Percentiles rank a stretch among this genome's conserved stretches.
Evolutionary conservation across 2,113 vertebrate species (phyloP).

Genomic region (Eublepharis macularius): DNA sequence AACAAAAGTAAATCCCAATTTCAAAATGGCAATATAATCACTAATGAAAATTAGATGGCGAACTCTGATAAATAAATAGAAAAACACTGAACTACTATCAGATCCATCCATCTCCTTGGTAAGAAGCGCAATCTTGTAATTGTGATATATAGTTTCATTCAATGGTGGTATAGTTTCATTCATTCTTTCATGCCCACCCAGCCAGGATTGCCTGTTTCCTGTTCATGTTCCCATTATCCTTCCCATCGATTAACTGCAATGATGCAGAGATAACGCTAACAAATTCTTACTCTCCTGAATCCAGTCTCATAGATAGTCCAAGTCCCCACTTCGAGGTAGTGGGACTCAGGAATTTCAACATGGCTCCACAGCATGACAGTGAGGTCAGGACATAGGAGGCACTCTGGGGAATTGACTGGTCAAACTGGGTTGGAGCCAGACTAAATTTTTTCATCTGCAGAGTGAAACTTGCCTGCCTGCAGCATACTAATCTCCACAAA

Average conservation of each 20-base stretch:
- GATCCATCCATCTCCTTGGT: background rate
- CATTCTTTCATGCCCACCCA: too few relatives aligned
- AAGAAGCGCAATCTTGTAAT: background rate
- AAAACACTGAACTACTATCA: background rate
- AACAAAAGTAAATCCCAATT: background rate
- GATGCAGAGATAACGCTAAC: background rate
- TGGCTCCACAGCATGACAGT: background rate
- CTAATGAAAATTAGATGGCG: background rate
- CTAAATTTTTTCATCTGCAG: too few relatives aligned
- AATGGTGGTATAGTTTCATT: background rate
- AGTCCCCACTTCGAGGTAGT: background rate
- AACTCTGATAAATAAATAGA: background rate
- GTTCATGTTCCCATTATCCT: background rate
- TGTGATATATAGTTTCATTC: background rate
- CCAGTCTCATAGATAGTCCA: background rate
- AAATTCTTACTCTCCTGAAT: background rate
- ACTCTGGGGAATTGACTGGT: too few relatives aligned
- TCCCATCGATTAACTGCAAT: background rate
- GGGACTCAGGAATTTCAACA: background rate
- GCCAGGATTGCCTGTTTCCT: too few relatives aligned
- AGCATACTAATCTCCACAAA: too few relatives aligned
- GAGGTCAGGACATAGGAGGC: too few relatives aligned
- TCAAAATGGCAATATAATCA: background rate
- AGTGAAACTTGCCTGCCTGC: too few relatives aligned
- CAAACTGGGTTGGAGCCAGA: too few relatives aligned